Evolutionary conservation across 2,888 invertebrate species (phyloP), one percentile per base, ranked within the genome.

Genomic region (Drosophila putrida): DNA sequence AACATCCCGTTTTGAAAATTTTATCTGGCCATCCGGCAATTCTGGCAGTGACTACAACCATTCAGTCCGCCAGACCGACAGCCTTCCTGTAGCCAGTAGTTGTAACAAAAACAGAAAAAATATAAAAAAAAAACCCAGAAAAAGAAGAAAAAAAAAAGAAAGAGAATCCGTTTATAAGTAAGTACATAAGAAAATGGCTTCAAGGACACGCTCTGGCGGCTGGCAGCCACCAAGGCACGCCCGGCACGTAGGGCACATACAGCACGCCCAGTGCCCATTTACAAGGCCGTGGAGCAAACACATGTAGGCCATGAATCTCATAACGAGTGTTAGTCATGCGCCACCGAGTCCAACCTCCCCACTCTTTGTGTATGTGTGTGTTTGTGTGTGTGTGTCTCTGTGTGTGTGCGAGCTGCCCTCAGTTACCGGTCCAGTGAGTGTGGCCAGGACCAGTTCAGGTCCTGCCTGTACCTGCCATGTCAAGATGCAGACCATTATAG

Each of bases 241-340:
- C 71, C 80, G 38, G 76, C 84, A 82, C 82, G 82, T 84, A 84
- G 67, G 70, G 78, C 74, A 74, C 84, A 82, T 80, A 78, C 72
- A 82, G 66, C 80, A 83, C 79, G 80, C 79, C 80, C 85, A 64
- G 76, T 79, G 77, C 83, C 85, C 85, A 82, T 82, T 82, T 79
- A 82, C 85, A 84, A 84, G 83, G 85, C 83, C 83, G 75, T 85
- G 83, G 81, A 83, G 81, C 85, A 81, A 84, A 80, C 83, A 85
- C 85, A 85, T 85, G 84, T 86, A 86, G 87, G 84, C 84, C 84
- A 85, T 86, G 85, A 84, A 84, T 84, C 80, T 82, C 81, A 84
- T 83, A 86, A 85, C 87, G 82, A 82, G 78, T 82, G 80, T 85
- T 86, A 84, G 87, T 77, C 87, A 86, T 84, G 81, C 85, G 82